Evolutionary conservation across 2,888 invertebrate genomes (phyloP).

Genomic region (Smittia aterrima): DNA sequence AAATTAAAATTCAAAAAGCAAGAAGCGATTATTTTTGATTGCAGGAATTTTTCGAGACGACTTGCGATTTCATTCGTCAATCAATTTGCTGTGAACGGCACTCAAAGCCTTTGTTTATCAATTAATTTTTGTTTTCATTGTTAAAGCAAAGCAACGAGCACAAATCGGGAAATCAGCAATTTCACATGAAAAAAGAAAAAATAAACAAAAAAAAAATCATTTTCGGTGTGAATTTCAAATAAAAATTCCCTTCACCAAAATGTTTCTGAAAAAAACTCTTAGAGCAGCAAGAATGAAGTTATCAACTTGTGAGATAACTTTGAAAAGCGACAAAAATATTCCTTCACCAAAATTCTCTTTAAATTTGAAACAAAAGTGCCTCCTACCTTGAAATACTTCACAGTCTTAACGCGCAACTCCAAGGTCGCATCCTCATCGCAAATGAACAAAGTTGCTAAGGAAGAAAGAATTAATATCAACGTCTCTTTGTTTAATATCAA

Average conservation of each 20-base stretch:
- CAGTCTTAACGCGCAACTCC: conserved; percentile 95
- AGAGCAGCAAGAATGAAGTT: neutral
- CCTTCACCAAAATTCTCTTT: too few relatives aligned
- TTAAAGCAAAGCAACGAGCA: too few relatives aligned
- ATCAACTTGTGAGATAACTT: neutral
- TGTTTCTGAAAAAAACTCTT: neutral
- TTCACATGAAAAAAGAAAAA: conserved; percentile 9
- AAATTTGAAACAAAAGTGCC: too few relatives aligned
- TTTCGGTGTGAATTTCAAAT: neutral
- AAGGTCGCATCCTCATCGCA: conserved; percentile 98
- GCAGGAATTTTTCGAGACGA: neutral
- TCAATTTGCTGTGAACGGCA: conserved; percentile 79
- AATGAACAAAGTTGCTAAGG: conserved; percentile 86
- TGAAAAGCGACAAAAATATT: too few relatives aligned
- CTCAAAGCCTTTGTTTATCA: conserved; percentile 68
- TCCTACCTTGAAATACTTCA: conserved; percentile 93
- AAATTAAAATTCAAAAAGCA: too few relatives aligned
- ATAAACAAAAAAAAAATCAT: neutral
- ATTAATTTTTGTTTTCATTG: neutral
- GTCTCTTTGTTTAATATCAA: too few relatives aligned
- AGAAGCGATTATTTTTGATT: too few relatives aligned
- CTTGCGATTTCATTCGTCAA: conserved; percentile 57
- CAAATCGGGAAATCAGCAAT: neutral
- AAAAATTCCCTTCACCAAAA: neutral
- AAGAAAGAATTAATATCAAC: conserved; percentile 55